Evolutionary conservation across 64 coral and sea anemone species (phyloP), one percentile per base, ranked within the genome.

Genomic region (Porites australiensis): DNA sequence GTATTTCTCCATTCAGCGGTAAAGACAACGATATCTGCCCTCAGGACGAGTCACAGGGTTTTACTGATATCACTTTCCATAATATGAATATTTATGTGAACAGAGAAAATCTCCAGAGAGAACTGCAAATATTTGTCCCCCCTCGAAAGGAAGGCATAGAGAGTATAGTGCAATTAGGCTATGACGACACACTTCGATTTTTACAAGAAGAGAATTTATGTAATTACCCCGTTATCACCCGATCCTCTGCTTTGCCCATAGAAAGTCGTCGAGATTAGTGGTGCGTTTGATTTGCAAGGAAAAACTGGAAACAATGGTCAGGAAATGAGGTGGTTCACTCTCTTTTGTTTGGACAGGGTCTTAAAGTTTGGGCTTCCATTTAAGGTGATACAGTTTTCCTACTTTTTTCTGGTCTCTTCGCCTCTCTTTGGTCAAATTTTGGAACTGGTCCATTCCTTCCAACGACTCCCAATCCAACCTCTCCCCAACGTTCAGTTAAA

Each of bases 61-160:
- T 98, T 77, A 93, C 90, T 52, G 88, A 92, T 73, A 67, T 95
- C 58, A 90, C 93, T 8, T 95, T 81, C 68, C 87, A 74, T 64
- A 98, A 98, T 70, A 98, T 98, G 96, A 95, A 95, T 87, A 68
- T 98, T 74, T 92, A 93, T 37, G 87, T 98, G 58, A 98, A 95
- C 68, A 92, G 82, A 75, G 93, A 77, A 75, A 98, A 98, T 61
- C 88, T 98, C 37, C 90, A 93, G 72, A 85, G 96, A 44, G 96
- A 95, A 22, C 58, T 98, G 14, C 90, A 92, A 69, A 95, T 95
- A 44, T 95, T 98, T 87, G 73, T 98, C 9, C 96, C 96, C 37
- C 96, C 96, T 51, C 86, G 92, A 55, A 95, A 72, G 70, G 90
- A 95, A 48, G 96, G 93, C 13, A 87, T 98, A 71, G 80, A 98